Evolutionary conservation across 2,797 vertebrate genomes (phyloP), one percentile per base, ranked within the genome.

Genomic region (Natrix natrix): DNA sequence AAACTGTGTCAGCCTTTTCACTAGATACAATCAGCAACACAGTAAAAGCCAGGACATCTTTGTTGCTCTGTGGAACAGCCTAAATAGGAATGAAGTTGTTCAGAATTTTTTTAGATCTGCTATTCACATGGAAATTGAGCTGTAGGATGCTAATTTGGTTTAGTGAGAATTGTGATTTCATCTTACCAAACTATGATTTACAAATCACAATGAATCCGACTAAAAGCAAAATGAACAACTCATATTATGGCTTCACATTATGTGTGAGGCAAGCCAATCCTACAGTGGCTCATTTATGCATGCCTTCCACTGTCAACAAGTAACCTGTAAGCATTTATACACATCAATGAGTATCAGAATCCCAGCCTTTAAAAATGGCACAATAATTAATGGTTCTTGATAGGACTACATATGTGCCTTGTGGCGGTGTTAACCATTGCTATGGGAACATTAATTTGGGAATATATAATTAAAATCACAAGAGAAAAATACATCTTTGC

Each of bases 381-480:
- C 93, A 97, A 96, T 97, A 96, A 96, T 96, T 93, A 94, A 90
- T 95, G 94, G 78, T 78, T 96, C 93, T 91, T 93, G 89, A 93
- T 94, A 93, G 74, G 91, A 87, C 63, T 94, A 87, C 96, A 63
- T 94, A 93, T 92, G 90, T 94, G 93, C 93, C 87, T 63, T 83
- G 91, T 86, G 92, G 90, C 86, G 89, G 91, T 90, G 94, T 83
- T 95, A 93, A 94, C 94, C 20, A 96, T 96, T 95, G 96, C 97
- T 95, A 95, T 95, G 96, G 97, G 97, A 97, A 97, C 96, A 92
- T 93, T 93, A 94, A 95, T 94, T 96, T 93, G 83, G 88, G 91
- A 96, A 93, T 4, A 87, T 86, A 92, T 93, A 94, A 94, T 91
- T 88, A 93, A 93, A 74, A 90, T 56, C 90, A 89, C 52, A 93